Evolutionary conservation across 2,888 invertebrate genomes (phyloP).

Genomic region (Nebria salina): DNA sequence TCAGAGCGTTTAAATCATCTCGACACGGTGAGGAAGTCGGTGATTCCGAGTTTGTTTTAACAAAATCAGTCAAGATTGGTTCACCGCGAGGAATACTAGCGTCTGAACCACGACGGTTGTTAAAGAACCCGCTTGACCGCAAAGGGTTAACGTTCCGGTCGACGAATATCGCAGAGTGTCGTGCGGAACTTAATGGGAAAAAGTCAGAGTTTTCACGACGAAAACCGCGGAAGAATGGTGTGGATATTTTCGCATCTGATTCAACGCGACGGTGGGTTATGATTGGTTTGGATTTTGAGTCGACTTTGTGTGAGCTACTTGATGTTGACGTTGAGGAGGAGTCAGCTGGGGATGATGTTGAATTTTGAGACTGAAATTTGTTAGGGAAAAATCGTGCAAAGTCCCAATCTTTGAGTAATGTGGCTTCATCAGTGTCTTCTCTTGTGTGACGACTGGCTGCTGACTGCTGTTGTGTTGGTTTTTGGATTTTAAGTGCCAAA

Average conservation of each 20-base stretch:
- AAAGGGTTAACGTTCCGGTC: conserved; percentile 65
- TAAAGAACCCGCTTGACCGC: conserved; percentile 76
- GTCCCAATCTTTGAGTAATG: conserved; percentile 87
- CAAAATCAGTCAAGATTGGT: conserved; percentile 77
- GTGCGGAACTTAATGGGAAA: conserved; percentile 76
- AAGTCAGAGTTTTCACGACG: conserved; percentile 87
- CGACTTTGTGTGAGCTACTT: conserved; percentile 49
- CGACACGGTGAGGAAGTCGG: conserved; percentile 63
- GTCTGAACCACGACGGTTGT: conserved; percentile 70
- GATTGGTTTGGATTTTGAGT: conserved; percentile 49
- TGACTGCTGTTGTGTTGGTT: conserved; percentile 59
- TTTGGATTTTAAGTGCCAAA: conserved; percentile 35
- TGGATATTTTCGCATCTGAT: conserved; percentile 75
- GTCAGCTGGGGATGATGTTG: conserved; percentile 28
- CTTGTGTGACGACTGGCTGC: conserved; percentile 57
- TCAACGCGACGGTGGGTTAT: conserved; percentile 75
- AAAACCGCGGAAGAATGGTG: conserved; percentile 80
- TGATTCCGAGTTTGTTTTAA: conserved; percentile 67
- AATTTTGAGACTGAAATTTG: conserved; percentile 56
- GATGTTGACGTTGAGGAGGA: conserved; percentile 48
- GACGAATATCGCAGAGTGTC: conserved; percentile 78
- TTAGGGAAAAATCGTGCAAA: conserved; percentile 84
- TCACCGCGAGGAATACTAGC: conserved; percentile 68
- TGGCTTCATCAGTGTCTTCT: conserved; percentile 72
- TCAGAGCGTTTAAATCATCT: conserved; percentile 57